Evolutionary conservation across 2,113 vertebrate species (phyloP).

Genomic region (Phaetusa simplex): DNA sequence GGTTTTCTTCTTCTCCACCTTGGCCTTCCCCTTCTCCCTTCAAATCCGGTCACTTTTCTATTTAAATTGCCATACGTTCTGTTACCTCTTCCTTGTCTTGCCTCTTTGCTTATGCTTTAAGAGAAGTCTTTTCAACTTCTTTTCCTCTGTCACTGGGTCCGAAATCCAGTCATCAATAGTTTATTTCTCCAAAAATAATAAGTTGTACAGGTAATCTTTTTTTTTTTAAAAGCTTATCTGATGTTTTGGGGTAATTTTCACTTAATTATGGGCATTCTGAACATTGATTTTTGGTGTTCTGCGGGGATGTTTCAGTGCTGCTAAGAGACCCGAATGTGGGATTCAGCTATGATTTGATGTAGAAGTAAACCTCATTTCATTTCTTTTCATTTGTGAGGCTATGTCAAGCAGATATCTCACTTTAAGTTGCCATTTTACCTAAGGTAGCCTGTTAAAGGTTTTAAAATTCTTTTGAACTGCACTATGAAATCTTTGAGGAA

Average conservation of each 20-base stretch:
- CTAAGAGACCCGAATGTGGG: background rate
- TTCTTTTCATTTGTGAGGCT: background rate
- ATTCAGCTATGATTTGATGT: background rate
- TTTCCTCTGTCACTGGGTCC: constrained; percentile 48
- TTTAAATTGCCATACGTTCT: background rate
- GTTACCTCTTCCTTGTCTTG: constrained; percentile 14
- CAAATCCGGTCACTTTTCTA: constrained; percentile 10
- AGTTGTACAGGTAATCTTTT: constrained; percentile 50
- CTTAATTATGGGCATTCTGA: background rate
- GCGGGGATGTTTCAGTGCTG: background rate
- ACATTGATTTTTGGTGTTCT: background rate
- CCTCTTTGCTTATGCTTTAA: constrained; percentile 26
- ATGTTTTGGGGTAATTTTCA: background rate
- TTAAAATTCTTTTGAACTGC: background rate
- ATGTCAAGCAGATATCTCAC: background rate
- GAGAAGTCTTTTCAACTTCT: constrained; percentile 51
- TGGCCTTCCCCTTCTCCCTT: constrained; percentile 38
- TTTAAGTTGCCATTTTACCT: background rate
- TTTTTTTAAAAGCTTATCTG: constrained; percentile 10
- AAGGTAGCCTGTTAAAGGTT: background rate
- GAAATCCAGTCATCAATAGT: constrained; percentile 48
- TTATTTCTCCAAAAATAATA: constrained; percentile 39
- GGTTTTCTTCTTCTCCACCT: constrained; percentile 52
- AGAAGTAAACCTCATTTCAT: background rate
- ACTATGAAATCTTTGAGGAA: background rate